A percentile compares a stretch with the other conserved stretches of the same genome.
Conservation (phyloP, 2,888 invertebrate genomes). For the Drosophila putrida region DNA sequence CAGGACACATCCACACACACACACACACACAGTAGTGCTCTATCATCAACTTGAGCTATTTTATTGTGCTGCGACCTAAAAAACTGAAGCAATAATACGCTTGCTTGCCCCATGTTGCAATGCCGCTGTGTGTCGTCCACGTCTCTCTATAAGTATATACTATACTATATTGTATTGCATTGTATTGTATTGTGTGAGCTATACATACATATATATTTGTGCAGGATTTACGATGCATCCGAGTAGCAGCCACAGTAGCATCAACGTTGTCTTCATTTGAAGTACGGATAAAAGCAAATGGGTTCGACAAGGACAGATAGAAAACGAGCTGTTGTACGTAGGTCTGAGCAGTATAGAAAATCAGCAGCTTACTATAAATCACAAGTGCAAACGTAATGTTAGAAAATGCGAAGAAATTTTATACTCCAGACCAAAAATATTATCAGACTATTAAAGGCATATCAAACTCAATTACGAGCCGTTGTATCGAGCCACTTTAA, state of each 20-base stretch:
- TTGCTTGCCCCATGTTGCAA: constrained; percentile 62
- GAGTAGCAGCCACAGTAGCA: constrained; percentile 33
- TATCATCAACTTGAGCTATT: constrained; percentile 73
- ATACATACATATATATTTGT: constrained; percentile 35
- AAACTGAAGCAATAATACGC: constrained; percentile 76
- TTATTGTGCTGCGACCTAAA: constrained; percentile 67
- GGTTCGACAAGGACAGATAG: constrained; percentile 29
- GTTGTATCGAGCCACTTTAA: background rate
- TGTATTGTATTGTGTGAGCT: constrained; percentile 46
- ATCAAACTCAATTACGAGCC: constrained; percentile 1
- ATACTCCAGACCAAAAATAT: constrained; percentile 23
- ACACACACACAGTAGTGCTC: constrained; percentile 30
- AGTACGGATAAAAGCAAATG: constrained; percentile 50
- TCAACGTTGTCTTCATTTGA: constrained; percentile 67
- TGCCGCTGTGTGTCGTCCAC: constrained; percentile 33
- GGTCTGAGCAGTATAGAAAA: constrained; percentile 5
- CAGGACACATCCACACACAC: constrained; percentile 18
- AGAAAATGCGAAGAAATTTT: constrained; percentile 19
- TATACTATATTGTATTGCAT: constrained; percentile 35
- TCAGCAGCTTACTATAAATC: constrained; percentile 52
- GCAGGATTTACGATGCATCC: constrained; percentile 69
- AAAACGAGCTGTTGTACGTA: background rate
- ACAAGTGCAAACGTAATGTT: constrained; percentile 56
- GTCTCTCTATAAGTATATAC: constrained; percentile 28
- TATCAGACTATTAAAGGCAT: constrained; percentile 20